phyloP scores from a whole-genome alignment of 2,888 invertebrate species.

The Xestia c-nigrum region DNA sequence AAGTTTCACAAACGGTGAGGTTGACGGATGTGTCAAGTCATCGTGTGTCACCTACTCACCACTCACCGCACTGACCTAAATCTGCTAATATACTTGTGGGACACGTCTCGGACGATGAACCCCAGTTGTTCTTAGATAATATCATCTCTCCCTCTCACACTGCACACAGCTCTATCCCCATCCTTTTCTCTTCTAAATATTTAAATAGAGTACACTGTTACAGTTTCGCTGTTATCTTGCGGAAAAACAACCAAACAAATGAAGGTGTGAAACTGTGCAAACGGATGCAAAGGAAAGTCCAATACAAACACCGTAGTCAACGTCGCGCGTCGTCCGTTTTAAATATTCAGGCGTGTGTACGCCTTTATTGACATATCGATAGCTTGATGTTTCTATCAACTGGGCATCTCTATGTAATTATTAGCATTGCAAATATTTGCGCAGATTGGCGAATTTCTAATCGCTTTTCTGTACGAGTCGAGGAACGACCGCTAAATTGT shows the following conservation, averaged over 20 bases:
- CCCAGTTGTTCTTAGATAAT: constrained; percentile 60
- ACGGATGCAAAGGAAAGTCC: constrained; percentile 13
- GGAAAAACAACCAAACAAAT: constrained; percentile 45
- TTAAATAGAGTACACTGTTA: constrained; percentile 45
- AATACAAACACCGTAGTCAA: neutral
- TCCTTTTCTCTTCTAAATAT: constrained; percentile 53
- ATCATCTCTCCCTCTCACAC: constrained; percentile 39
- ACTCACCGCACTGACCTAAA: constrained; percentile 67
- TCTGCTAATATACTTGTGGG: constrained; percentile 60
- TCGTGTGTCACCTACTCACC: constrained; percentile 64
- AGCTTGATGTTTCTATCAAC: constrained; percentile 1
- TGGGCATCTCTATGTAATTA: neutral
- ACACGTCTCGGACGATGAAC: constrained; percentile 67
- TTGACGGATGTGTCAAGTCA: constrained; percentile 67
- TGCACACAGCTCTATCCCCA: neutral
- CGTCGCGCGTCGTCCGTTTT: no score
- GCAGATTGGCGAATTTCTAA: constrained; percentile 25
- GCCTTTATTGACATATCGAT: neutral
- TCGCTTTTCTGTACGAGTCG: neutral
- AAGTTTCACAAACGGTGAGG: constrained; percentile 50
- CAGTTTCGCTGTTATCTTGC: constrained; percentile 32
- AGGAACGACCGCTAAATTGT: neutral
- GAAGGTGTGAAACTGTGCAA: constrained; percentile 24
- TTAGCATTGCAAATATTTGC: constrained; percentile 2
- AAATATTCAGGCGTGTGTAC: neutral